These are phyloP conservation scores for Rhea pennata DNA, from an alignment of 2,113 vertebrate genomes.

Conservation along the genomic window DNA sequence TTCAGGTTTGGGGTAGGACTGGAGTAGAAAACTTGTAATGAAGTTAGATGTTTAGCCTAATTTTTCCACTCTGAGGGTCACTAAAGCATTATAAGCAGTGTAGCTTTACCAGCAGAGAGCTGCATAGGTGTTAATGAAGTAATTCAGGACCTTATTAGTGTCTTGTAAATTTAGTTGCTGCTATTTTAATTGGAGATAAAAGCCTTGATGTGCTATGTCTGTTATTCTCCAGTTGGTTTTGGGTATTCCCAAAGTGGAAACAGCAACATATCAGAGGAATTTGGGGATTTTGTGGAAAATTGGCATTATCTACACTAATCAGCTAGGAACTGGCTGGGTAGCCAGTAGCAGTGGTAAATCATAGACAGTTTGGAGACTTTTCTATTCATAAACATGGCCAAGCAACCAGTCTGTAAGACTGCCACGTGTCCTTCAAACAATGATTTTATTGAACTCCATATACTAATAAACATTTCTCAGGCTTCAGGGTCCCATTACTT, in stretches of 20 bases:
- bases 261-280: not conserved
- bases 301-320: not conserved
- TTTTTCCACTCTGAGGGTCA: not conserved
- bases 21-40: not conserved
- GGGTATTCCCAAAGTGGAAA: not conserved
- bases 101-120: not conserved
- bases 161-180: not conserved
- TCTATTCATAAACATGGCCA: not conserved
- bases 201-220: not conserved
- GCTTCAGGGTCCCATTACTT: not conserved
- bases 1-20: not conserved
- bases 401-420: not conserved
- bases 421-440: accelerated
- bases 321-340: not conserved
- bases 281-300: not conserved
- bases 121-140: not conserved
- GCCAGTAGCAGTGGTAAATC: not conserved
- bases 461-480: not conserved
- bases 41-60: not conserved
- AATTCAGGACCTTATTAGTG: not conserved
- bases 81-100: not conserved
- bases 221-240: not conserved
- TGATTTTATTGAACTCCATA: too few species aligned
- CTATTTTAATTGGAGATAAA: not conserved
- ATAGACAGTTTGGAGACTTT: accelerated